Evolutionary conservation across 2,113 vertebrate genomes (phyloP), one percentile per base, ranked within the genome.

Genomic region (Sisor rabdophorus): DNA sequence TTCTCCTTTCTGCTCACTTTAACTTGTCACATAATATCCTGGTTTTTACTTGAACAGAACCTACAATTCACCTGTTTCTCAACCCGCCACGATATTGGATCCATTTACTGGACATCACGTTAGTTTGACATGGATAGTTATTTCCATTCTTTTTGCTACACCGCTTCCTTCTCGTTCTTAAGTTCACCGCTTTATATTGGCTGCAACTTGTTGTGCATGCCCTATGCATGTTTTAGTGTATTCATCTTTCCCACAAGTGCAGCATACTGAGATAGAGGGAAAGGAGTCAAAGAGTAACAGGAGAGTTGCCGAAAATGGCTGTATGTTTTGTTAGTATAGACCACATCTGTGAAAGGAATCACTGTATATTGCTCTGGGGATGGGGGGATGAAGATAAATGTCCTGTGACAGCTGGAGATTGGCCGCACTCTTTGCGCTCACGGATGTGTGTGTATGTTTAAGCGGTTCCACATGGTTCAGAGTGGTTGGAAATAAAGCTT

Each of bases 371-470:
- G 88, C 87, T 83, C 63, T 76, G 76, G 81, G 86, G 87, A 88
- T 87, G 87, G 32, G 82, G 44, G 86, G 85, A 90, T 89, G 90
- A 89, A 91, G 91, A 91, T 88, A 90, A 91, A 92, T 91, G 90
- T 90, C 82, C 89, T 90, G 87, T 91, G 91, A 90, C 89, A 87
- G 87, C 88, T 85, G 83, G 86, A 90, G 89, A 88, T 85, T 86
- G 85, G 85, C 87, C 86, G 87, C 85, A 87, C 84, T 73, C 83
- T 74, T 73, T 83, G 76, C 56, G 76, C 52, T 71, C 52, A 53
- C 24, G 69, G 52, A 52, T 61, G 58, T 72, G 77, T 48, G 48
- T 53, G 50, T 71, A 53, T 87, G 83, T 61, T 88, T 90, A 91
- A 92, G 87, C 88, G 55, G 83, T 89, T 91, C 89, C 91, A 90